Base-by-base conservation (phyloP, 2,888 invertebrate genomes). In the Baronia brevicornis region DNA sequence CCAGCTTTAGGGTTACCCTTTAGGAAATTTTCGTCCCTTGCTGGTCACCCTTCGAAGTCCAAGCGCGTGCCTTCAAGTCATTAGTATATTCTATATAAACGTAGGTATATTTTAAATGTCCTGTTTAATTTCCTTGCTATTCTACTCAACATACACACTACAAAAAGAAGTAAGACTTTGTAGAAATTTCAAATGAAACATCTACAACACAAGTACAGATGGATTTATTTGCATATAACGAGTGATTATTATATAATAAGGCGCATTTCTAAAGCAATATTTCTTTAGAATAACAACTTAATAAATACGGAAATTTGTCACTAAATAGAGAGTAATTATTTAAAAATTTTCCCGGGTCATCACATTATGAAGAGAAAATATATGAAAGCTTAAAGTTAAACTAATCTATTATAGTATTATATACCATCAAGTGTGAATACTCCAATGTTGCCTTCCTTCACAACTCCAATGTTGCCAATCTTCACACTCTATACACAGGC, bases 1-100 rank as follows among this genome's bases (percentile, higher is more conserved):
- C 77, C 71, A 59, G 70, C 67, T 75, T 75, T 71, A 71, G 77
- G 77, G 78, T 67, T 77, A 80, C 82, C 82, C 82, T 82, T 84
- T 78, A 52, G 70, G 70, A 78, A 74, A 70, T 69, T 77, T 79
- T 77, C 75, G 74, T 69, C 72, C 77, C 70, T 70, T 56, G 52
- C 69, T 75, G 82, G 80, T 78, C 82, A 82, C 80, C 84, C 80
- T 60, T 61, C 57, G 64, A 57, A 51, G 67, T 68, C 78, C 77
- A 66, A 62, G 66, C 67, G 67, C 66, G 67, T 65, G 68, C 66
- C 61, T 61, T 51, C 36, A 41, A 68, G 74, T 78, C 82, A 82
- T 82, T 82, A 82, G 73, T 62, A 65, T 60, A 55, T 62, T 54
- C 60, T 67, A 62, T 70, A 65, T 70, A 73, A 62, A 67, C 61